Base-by-base conservation (phyloP, 2,888 invertebrate genomes). In the Corbicula japonica region DNA sequence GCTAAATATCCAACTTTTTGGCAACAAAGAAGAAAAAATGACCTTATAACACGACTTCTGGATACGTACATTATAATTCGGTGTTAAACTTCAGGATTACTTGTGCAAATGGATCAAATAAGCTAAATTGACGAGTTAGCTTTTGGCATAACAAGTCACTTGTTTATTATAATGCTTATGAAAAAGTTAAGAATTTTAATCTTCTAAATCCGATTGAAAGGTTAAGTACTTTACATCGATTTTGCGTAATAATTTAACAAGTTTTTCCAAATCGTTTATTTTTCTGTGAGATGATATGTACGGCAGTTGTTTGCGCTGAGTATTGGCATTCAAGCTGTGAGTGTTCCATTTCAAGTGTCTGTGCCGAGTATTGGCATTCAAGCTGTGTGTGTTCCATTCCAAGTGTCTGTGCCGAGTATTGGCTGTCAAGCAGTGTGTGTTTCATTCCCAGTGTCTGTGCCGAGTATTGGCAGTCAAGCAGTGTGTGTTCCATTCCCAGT, bases 171-270 rank as follows among this genome's bases (percentile, higher is more conserved):
- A 60, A 60, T 34, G 65, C 65, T 73, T 73, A 72, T 28, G 6
- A 41, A 23, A 54, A 34, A n/a, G 28, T 10, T 34, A 46, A 63
- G 63, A 30, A 30, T 63, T 32, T 12, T 41, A 48, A 65, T 56
- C 38, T 38, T 28, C 48, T 58, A 58, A 58, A 56, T 46, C 56
- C 48, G 73, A 35, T 66, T 44, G n/a, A 75, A 75, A 75, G 75
- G 75, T 75, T 68, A 75, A 48, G 68, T 56, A 75, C 61, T 68
- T 75, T 54, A 54, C 60, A 68, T 62, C 68, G 61, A 62, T 52
- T 75, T 68, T 54, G 61, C 62, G 48, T 62, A 61, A 63, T 68
- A 26, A n/a, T 68, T 54, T 65, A 50, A 65, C 65, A 65, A 65
- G 28, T 65, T n/a, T n/a, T 10, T 10, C 35, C 65, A 65, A 65